Evolutionary conservation across 2,888 invertebrate genomes (phyloP), one percentile per base, ranked within the genome.

Genomic region (Oligia latruncula): DNA sequence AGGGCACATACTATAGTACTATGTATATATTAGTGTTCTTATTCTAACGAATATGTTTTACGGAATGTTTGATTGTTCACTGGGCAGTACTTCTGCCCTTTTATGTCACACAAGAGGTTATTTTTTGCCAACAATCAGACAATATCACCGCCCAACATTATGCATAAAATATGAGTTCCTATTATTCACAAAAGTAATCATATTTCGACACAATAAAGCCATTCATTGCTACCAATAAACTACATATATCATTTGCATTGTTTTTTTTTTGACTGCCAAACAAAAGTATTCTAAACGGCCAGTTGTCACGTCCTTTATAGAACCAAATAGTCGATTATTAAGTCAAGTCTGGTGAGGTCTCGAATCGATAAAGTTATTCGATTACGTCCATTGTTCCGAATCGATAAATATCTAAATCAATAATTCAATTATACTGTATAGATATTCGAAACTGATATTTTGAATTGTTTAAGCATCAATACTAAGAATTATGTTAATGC

Each of bases 351-450:
- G 77, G 85, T 88, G 87, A 75, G 77, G 81, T 85, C 83, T 87
- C 81, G 80, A 82, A 88, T 83, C 83, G 87, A 89, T 88, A 88
- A 89, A 89, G 81, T 85, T 89, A 89, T 89, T 89, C 88, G 90
- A 89, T 89, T 89, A 84, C 76, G 82, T 88, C 89, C 87, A 89
- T 89, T 89, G 89, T 89, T 89, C 87, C 82, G 83, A 87, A 87
- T 85, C 87, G 89, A 89, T 89, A 85, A 87, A 89, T 89, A 89
- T 89, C 89, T 88, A 83, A 88, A 88, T 89, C 88, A 83, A 89
- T 89, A 87, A 89, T 89, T 89, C 90, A 87, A 89, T 89, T 89
- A 87, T 82, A 83, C 64, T 76, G 74, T 83, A 81, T 82, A 84
- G 82, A 88, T 88, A 89, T 88, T 88, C 77, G 78, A 79, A 85